Base-by-base conservation (phyloP, 92 coral and sea anemone genomes). In the Zoanthus sociatus region DNA sequence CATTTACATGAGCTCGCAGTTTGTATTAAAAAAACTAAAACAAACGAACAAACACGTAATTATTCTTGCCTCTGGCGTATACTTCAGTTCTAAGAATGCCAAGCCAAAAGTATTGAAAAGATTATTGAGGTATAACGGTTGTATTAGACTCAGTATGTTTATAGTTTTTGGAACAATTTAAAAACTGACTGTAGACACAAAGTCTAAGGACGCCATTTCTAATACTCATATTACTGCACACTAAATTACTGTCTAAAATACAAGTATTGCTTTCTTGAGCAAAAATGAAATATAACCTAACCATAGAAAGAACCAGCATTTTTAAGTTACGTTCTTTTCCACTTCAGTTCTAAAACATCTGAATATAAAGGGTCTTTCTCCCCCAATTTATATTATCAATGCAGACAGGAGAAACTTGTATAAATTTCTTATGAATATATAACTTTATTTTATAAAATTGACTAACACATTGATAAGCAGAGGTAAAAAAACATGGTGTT, bases 151-250 rank as follows among this genome's bases (percentile, higher is more conserved):
- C 30, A 6, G 31, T 13, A 26, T 69, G 46, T 30, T 69, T 30
- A 69, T 32, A 69, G 74, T 9, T 69, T 67, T 69, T 31, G 46
- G 10, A 63, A 18, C 69, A 78, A 47, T 78, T 21, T 77, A 20
- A 77, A 44, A 66, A 32, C 54, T 33, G 61, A 51, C 26, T 3
- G 85, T 48, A 81, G 85, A 67, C 85, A 66, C 42, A 2, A 81
- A 81, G 85, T 81, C 85, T 81, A 44, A 31, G 17, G 44, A 48
- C 14, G 73, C 74, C 75, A 45, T 81, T 47, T 47, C 47, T 46
- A 47, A 26, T 46, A 10, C 85, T 47, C 85, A 17, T 81, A 66
- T 81, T 66, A 46, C 73, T 32, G 21, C 44, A 21, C 83, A 63
- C 18, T 20, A 46, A 45, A 64, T 66, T 46, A 53, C 55, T n/a